Conservation (phyloP, 2,113 vertebrate genomes). For the Gorilla gorilla region DNA sequence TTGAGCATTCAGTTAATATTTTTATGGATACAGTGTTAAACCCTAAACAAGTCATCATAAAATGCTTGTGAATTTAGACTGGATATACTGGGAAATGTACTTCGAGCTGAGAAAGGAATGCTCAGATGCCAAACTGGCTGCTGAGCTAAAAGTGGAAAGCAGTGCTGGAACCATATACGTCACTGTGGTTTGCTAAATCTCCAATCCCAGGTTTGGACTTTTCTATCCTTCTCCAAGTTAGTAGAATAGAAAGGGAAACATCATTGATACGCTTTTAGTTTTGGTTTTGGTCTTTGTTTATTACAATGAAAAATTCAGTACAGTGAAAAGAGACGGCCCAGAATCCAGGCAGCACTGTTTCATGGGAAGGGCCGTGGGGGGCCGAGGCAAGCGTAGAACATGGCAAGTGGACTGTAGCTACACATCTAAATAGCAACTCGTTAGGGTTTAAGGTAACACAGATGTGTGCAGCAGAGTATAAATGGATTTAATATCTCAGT, state of each 20-base stretch:
- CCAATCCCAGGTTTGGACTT: not conserved
- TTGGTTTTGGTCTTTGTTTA: not conserved
- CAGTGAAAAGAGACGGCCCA: not conserved
- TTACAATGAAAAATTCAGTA: not conserved
- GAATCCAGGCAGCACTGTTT: not conserved
- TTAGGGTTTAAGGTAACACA: not conserved
- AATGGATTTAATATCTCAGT: not conserved
- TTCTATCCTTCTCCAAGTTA: not conserved
- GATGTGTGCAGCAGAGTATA: not conserved
- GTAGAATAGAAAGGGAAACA: not conserved
- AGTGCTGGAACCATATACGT: not conserved
- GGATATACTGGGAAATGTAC: not conserved
- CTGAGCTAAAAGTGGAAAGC: not conserved
- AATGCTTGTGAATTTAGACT: not conserved
- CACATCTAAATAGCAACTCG: not conserved
- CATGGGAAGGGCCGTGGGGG: accelerated
- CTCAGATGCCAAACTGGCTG: not conserved
- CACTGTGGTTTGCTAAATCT: not conserved
- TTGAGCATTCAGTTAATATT: not conserved
- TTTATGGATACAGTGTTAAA: not conserved
- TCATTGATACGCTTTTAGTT: not conserved
- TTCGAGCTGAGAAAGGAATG: not conserved
- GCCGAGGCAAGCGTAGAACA: accelerated
- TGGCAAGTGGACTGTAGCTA: not conserved
- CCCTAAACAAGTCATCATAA: not conserved